These are phyloP conservation scores for Rhimphoctona megacephalus DNA, from an alignment of 2,888 invertebrate species.

Conservation along the genomic window DNA sequence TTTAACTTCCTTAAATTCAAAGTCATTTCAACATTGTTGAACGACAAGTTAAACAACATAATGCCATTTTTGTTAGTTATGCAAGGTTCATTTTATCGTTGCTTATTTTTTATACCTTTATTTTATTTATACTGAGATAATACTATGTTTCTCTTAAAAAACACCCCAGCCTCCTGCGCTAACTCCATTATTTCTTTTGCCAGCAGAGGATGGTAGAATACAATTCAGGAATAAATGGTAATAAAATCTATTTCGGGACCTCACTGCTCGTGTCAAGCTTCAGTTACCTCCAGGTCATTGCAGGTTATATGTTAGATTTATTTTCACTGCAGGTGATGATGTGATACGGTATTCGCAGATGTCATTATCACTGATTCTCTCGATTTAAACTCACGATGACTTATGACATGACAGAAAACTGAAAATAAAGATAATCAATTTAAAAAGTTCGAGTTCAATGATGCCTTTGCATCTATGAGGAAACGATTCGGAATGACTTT, in stretches of 20 bases:
- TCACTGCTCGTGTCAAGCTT: constrained; percentile 28
- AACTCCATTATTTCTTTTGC: constrained; percentile 16
- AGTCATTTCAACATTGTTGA: neutral
- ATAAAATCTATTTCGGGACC: constrained; percentile 37
- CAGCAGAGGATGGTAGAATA: neutral
- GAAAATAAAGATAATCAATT: too few species aligned
- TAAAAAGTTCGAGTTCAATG: neutral
- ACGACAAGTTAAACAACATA: neutral
- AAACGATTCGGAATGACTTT: neutral
- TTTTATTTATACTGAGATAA: neutral
- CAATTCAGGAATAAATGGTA: constrained; percentile 14
- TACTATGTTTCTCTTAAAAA: neutral
- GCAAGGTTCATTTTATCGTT: neutral
- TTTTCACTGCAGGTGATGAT: constrained; percentile 18
- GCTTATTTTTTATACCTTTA: neutral
- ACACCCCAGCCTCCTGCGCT: neutral
- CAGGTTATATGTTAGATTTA: constrained; percentile 8
- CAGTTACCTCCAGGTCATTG: constrained; percentile 22
- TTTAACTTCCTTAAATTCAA: too few species aligned
- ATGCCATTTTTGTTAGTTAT: neutral
- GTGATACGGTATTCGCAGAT: neutral
- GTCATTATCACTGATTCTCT: constrained; percentile 3
- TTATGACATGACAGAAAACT: too few species aligned
- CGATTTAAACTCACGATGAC: neutral
- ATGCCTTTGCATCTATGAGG: neutral